Base-by-base conservation (phyloP, 2,113 vertebrate genomes). In the Antechinus flavipes region DNA sequence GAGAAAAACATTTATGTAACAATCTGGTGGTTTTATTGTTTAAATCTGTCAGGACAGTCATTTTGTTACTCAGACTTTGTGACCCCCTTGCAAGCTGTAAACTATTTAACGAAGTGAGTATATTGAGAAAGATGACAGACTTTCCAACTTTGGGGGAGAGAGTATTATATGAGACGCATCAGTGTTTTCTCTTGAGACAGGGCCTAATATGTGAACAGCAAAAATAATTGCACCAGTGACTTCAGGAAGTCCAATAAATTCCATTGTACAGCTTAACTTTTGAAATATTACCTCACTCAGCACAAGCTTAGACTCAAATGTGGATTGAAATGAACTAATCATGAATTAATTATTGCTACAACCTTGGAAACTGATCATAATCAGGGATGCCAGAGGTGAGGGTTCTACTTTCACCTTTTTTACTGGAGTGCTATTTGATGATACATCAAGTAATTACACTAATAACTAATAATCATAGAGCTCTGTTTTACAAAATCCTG, bases 21-120 rank as follows among this genome's bases (percentile, higher is more conserved):
- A 98, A 98, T 98, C 98, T 99, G 99, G 98, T 97, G 97, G 98
- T 99, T 99, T 99, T 99, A 99, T 98, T 98, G 98, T 99, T 98
- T 98, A 98, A 99, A 98, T 98, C 98, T 98, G 99, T 99, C 98
- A 99, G 98, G 99, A 99, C 97, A 98, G 98, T 99, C 94, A 98
- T 99, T 98, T 98, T 97, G 98, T 98, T 98, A 97, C 97, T 98
- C 97, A 96, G 97, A 98, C 97, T 98, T 98, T 98, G 98, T 98
- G 98, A 99, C 98, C 98, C 98, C 98, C 98, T 98, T 98, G 98
- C 97, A 99, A 99, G 98, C 96, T 94, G 98, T 99, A 99, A 99
- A 99, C 98, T 98, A 30, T 98, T 98, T 99, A 99, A 99, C 98
- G 98, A 99, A 98, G 98, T 99, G 98, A 99, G 97, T 98, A 98